Conservation (phyloP, 1,140 invertebrate genomes). For the Chrysomallon squamiferum region DNA sequence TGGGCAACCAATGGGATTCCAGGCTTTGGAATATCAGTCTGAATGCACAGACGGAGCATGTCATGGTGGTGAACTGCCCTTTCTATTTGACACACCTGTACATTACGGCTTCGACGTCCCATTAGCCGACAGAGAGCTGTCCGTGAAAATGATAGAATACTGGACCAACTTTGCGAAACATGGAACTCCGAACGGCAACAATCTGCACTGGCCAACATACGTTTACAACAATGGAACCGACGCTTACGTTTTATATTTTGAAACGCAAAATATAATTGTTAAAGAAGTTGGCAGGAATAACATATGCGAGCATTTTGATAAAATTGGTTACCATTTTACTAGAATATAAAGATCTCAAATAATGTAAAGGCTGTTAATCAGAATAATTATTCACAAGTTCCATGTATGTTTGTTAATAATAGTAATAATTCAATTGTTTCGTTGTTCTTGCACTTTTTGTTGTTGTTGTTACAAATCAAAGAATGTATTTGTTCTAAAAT, state of each 20-base stretch:
- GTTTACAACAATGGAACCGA: too few species aligned
- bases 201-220: constrained; percentile 9
- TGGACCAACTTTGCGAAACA: constrained; percentile 45
- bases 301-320: too few species aligned
- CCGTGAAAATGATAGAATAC: constrained; percentile 28
- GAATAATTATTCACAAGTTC: too few species aligned
- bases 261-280: background rate
- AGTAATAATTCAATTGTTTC: too few species aligned
- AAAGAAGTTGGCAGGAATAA: background rate
- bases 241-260: background rate
- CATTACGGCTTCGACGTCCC: constrained; percentile 12
- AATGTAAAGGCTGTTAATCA: too few species aligned
- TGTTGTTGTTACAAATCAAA: too few species aligned
- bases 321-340: too few species aligned
- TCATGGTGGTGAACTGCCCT: constrained; percentile 35
- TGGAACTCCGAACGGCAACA: constrained; percentile 26
- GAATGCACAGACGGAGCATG: constrained; percentile 20
- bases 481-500: too few species aligned
- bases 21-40: constrained; percentile 8
- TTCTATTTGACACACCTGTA: constrained; percentile 25
- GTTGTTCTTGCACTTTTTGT: too few species aligned
- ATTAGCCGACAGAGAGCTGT: constrained; percentile 21
- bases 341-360: too few species aligned
- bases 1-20: constrained; percentile 13
- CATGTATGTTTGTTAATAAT: too few species aligned